These are phyloP conservation scores for Ormyrus pomaceus DNA, from an alignment of 2,888 invertebrate genomes.

Conservation along the genomic window DNA sequence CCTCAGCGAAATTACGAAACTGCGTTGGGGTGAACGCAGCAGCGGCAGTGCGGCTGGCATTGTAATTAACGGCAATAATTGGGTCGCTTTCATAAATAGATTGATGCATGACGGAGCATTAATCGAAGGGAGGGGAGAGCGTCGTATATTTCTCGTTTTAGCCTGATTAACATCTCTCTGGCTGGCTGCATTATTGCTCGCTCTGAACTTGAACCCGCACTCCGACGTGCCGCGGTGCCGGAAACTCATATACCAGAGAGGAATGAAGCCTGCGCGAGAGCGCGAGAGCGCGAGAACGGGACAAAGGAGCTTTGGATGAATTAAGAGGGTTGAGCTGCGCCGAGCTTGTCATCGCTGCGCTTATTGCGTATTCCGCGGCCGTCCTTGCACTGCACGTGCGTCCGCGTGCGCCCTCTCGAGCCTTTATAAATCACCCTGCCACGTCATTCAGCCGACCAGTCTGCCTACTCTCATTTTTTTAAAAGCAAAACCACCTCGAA, in stretches of 20 bases:
- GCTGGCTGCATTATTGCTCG: constrained; percentile 63
- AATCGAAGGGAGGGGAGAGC: constrained; percentile 51
- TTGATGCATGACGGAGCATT: constrained; percentile 63
- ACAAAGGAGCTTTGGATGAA: constrained; percentile 52
- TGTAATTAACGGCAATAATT: constrained; percentile 65
- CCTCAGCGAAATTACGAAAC: neutral
- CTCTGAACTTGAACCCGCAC: constrained; percentile 46
- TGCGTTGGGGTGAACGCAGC: neutral
- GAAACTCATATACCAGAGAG: no score
- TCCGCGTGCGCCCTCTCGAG: no score
- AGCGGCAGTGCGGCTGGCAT: neutral
- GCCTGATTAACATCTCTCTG: constrained; percentile 68
- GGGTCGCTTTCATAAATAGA: constrained; percentile 67
- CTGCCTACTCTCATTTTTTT: no score
- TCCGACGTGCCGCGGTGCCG: no score
- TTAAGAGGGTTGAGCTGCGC: constrained; percentile 37
- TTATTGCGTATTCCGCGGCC: constrained; percentile 63
- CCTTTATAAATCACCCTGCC: no score
- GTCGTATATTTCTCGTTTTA: constrained; percentile 64
- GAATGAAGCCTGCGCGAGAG: no score
- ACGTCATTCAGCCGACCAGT: no score
- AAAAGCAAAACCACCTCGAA: no score
- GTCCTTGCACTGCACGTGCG: no score
- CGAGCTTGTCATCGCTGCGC: constrained; percentile 58
- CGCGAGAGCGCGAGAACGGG: constrained; percentile 55